Percentiles rank a stretch among this genome's conserved stretches.
phyloP scores from a whole-genome alignment of 92 coral and sea anemone genomes.

The Actinostola sp. region DNA sequence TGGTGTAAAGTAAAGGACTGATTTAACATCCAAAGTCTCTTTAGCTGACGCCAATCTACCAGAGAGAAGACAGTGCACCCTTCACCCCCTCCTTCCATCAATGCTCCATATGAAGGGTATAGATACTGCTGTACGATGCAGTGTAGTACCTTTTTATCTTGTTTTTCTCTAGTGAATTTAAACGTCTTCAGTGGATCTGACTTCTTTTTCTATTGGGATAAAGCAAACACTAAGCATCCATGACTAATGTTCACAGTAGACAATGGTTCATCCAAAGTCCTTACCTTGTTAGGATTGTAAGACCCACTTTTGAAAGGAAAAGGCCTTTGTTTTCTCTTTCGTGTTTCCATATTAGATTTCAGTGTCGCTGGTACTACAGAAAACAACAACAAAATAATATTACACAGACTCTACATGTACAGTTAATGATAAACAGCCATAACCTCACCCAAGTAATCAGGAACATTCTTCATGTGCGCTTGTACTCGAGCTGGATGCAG shows the following conservation, averaged over 20 bases:
- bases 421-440: too few species aligned
- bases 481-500: conserved; percentile 95
- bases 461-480: conserved; percentile 94
- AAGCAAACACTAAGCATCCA: not conserved
- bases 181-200: conserved; percentile 86
- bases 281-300: conserved; percentile 49
- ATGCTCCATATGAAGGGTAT: too few species aligned
- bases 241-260: not conserved
- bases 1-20: too few species aligned
- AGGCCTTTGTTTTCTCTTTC: conserved; percentile 63
- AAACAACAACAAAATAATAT: too few species aligned
- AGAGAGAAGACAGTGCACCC: too few species aligned
- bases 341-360: conserved; percentile 67
- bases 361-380: conserved; percentile 84
- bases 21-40: too few species aligned
- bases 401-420: too few species aligned
- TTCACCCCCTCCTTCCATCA: too few species aligned
- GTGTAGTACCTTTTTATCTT: conserved; percentile 69
- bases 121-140: too few species aligned
- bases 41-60: too few species aligned
- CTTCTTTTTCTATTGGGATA: conserved; percentile 65
- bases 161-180: conserved; percentile 64
- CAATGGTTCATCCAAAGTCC: not conserved
- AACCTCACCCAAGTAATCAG: conserved; percentile 93
- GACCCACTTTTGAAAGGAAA: conserved; percentile 62